Percentiles rank a stretch among this genome's conserved stretches.
Evolutionary conservation across 2,888 invertebrate genomes (phyloP).

Genomic region (Dynastes grantii): DNA sequence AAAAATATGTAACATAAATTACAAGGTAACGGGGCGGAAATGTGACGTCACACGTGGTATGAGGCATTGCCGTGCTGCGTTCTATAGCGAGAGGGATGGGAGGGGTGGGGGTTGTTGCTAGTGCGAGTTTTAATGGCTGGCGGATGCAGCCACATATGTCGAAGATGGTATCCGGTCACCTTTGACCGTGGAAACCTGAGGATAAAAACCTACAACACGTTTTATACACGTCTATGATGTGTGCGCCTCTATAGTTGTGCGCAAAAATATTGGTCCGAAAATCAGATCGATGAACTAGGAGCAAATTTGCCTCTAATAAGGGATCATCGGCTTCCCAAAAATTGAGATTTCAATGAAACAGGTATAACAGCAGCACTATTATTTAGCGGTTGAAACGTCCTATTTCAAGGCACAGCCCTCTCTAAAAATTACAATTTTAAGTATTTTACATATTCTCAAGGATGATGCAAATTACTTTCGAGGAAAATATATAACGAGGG

Average conservation of each 20-base stretch:
- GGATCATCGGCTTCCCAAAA: background rate
- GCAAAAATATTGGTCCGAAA: background rate
- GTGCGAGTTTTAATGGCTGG: conserved; percentile 57
- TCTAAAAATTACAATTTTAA: no score
- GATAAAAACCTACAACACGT: conserved; percentile 47
- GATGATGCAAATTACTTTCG: no score
- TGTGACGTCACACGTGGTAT: conserved; percentile 55
- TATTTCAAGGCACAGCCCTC: no score
- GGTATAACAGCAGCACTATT: no score
- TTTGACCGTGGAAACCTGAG: conserved; percentile 62
- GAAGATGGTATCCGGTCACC: conserved; percentile 68
- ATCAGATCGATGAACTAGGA: background rate
- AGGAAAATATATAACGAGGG: no score
- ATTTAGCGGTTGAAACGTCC: no score
- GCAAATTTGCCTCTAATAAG: background rate
- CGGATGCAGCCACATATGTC: conserved; percentile 69
- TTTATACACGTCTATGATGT: conserved; percentile 5
- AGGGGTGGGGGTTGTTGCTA: conserved; percentile 56
- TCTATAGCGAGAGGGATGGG: conserved; percentile 39
- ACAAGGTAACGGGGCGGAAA: conserved; percentile 59
- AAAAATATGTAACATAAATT: conserved; percentile 64
- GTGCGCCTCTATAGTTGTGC: background rate
- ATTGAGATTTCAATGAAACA: background rate
- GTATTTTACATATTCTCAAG: no score
- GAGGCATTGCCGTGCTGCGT: conserved; percentile 18